Base-by-base conservation (phyloP, 2,888 invertebrate species). In the Drosophila quinaria region DNA sequence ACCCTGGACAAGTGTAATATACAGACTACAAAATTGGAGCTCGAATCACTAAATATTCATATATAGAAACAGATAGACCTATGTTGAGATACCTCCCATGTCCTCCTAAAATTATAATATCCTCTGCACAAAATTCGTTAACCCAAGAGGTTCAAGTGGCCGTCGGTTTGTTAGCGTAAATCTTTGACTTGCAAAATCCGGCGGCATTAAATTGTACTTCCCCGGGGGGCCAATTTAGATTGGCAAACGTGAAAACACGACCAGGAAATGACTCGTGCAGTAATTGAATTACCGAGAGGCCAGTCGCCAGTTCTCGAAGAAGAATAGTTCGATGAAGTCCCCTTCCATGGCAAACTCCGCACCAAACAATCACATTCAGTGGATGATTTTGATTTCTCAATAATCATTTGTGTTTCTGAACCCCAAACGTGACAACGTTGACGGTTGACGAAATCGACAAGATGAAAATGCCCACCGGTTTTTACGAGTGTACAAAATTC, bases 311-410 rank as follows among this genome's bases (percentile, higher is more conserved):
- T 44, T 44, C 44, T 56, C 4, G 15, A 46, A 44, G 33, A 46
- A 56, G 55, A 56, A 56, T 56, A 56, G 55, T 56, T 56, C 55
- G 55, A 56, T 56, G 33, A 44, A 22, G 44, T 56, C 55, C 55
- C 33, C 33, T 46, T 22, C 41, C 41, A 11, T 11, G 3, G 0
- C 22, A 44, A 33, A 33, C 44, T 35, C 22, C 9, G 33, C 22
- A 15, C 10, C 44, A 11, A 55, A 35, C 55, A 55, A 55, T 55
- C 55, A 4, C 35, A 44, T 46, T 44, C 44, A 56, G 55, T 56
- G 44, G 55, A 56, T 44, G 55, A 44, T 35, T 56, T 56, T 44
- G 44, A 56, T 44, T 56, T 56, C 33, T 56, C 55, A 46, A 35
- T 35, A 56, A 56, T 56, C 44, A 35, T 44, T 56, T 56, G 44